Conservation (phyloP, 2,797 vertebrate genomes). For the Miichthys miiuy region DNA sequence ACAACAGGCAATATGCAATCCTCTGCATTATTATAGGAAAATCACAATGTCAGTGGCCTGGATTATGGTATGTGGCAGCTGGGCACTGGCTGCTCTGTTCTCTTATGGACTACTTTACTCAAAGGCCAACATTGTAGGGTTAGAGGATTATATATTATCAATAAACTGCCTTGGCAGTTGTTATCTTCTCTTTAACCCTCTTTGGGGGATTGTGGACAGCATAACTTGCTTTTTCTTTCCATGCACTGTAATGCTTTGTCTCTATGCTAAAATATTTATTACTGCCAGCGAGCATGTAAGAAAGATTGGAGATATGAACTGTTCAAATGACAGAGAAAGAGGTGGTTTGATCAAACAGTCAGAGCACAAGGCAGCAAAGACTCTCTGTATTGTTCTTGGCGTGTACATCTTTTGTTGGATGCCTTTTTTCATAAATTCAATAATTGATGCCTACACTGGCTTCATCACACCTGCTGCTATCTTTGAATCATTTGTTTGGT, state of each 20-base stretch:
- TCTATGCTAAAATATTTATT: slow-evolving; percentile 34
- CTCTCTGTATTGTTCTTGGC: slow-evolving; percentile 73
- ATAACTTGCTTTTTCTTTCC: slow-evolving; percentile 27
- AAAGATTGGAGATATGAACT: slow-evolving; percentile 12
- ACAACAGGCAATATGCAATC: slow-evolving; percentile 80
- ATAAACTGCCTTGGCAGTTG: slow-evolving; percentile 37
- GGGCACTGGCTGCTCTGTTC: slow-evolving; percentile 72
- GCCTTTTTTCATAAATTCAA: slow-evolving; percentile 74
- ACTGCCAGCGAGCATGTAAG: slow-evolving; percentile 26
- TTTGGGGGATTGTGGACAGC: slow-evolving; percentile 34
- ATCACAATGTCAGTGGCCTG: slow-evolving; percentile 73
- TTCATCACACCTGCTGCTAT: too few species aligned
- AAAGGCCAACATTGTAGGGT: slow-evolving; percentile 22
- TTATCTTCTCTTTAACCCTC: slow-evolving; percentile 18
- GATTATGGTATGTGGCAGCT: slow-evolving; percentile 73
- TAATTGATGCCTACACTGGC: neutral
- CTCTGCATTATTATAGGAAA: slow-evolving; percentile 76
- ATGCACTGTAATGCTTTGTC: slow-evolving; percentile 33
- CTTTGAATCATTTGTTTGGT: too few species aligned
- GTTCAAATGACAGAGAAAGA: slow-evolving; percentile 30
- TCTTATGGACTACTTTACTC: slow-evolving; percentile 59
- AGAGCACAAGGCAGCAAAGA: slow-evolving; percentile 79
- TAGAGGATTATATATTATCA: slow-evolving; percentile 20
- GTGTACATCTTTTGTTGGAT: slow-evolving; percentile 78
- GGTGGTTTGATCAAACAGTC: slow-evolving; percentile 36